Conservation (phyloP, 1,140 invertebrate species). For the Muscidifurax raptorellus region DNA sequence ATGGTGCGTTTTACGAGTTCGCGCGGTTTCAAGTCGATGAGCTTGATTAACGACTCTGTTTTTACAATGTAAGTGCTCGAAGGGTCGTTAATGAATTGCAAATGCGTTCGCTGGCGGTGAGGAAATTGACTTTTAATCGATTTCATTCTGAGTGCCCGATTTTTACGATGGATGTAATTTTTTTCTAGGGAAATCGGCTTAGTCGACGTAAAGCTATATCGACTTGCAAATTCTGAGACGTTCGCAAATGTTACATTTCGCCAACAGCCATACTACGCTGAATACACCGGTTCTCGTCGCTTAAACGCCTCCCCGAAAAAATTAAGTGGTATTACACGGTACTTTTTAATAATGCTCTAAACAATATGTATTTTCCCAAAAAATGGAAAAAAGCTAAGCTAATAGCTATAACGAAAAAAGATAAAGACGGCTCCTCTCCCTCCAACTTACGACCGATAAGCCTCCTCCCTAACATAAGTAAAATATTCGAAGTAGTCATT, state of each 20-base stretch:
- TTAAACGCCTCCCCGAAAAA: no score
- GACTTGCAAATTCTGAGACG: no score
- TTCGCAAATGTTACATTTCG: background rate
- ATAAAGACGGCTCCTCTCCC: background rate
- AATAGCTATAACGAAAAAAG: background rate
- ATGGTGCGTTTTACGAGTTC: background rate
- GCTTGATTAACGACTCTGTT: background rate
- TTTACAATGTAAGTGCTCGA: background rate
- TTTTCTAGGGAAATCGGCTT: no score
- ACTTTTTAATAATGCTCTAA: slow-evolving; percentile 7
- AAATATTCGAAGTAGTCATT: background rate
- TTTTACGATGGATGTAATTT: background rate
- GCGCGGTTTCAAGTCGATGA: background rate
- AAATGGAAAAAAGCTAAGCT: slow-evolving; percentile 14
- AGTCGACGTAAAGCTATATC: no score
- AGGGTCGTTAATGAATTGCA: background rate
- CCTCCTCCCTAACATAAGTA: background rate
- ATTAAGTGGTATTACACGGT: background rate
- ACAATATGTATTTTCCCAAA: background rate
- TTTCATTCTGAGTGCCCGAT: background rate
- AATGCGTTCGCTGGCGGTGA: background rate
- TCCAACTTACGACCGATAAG: background rate
- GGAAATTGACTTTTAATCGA: background rate
- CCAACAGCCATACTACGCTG: no score
- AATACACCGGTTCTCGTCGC: no score